Evolutionary conservation across 2,797 vertebrate species (phyloP), one percentile per base, ranked within the genome.

Genomic region (Paramormyrops hopkinsi): DNA sequence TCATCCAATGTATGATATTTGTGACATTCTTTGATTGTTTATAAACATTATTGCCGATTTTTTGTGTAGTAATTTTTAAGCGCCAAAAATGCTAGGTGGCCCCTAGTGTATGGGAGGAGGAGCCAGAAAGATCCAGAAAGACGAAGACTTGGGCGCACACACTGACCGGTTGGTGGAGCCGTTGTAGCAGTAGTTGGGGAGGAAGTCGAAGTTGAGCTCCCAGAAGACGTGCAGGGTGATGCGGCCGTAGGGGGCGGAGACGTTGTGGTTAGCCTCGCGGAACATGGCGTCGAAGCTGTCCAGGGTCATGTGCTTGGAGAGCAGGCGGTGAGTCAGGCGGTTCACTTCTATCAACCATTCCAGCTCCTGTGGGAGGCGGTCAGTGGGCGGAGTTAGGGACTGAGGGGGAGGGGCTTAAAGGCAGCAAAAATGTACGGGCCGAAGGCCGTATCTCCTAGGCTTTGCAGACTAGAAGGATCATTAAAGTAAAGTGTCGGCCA

Each of bases 251-350:
- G 97, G 97, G 0, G 97, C 97, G 0, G 97, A 98, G 83, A 98
- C 97, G 0, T 98, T 98, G 94, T 98, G 97, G 92, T 98, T 98
- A 93, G 97, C 97, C 90, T 98, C 97, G 22, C 97, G 96, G 93
- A 98, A 98, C 97, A 98, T 98, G 94, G 97, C 97, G 1, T 97
- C 97, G 12, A 98, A 98, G 93, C 97, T 97, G 94, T 98, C 97
- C 93, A 98, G 92, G 0, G 97, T 97, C 96, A 98, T 96, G 93
- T 97, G 97, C 92, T 97, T 97, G 89, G 95, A 97, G 22, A 98
- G 95, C 90, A 98, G 95, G 54, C 97, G 95, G 90, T 98, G 97
- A 0, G 97, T 98, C 91, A 98, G 95, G 2, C 97, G 95, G 73
- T 97, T 98, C 86, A 98, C 97, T 92, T 98, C 97, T 93, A 98